phyloP scores from a whole-genome alignment of 2,797 vertebrate species.

The Rhinoraja longicauda region DNA sequence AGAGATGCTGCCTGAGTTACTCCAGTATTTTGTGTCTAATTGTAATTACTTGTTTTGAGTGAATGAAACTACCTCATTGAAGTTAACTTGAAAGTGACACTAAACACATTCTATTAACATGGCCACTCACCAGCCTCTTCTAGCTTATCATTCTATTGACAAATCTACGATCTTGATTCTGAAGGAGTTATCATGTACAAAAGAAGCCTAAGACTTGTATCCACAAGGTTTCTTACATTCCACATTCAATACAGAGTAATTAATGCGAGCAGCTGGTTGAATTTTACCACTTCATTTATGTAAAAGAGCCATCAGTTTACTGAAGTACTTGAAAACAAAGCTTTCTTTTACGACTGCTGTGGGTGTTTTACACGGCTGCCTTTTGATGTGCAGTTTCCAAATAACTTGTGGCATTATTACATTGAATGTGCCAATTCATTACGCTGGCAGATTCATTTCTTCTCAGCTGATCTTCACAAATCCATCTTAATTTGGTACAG shows the following conservation, averaged over 20 bases:
- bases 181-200: neutral
- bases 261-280: neutral
- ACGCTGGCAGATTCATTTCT: neutral
- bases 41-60: neutral
- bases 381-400: neutral
- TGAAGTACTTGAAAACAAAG: neutral
- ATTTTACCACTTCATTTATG: neutral
- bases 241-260: neutral
- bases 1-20: too few species aligned
- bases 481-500: neutral
- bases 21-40: neutral
- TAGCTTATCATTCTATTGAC: neutral
- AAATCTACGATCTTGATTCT: neutral
- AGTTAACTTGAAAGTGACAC: neutral
- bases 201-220: too few species aligned
- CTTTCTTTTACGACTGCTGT: neutral
- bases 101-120: neutral
- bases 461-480: neutral
- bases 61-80: neutral
- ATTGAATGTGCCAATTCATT: neutral
- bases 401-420: slow-evolving; percentile 16
- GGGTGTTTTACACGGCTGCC: neutral
- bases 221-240: neutral
- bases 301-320: neutral
- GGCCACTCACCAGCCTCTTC: neutral